These are phyloP conservation scores for Galeopsomyia nigrocyanea DNA, from an alignment of 2,888 invertebrate genomes.

Conservation along the genomic window DNA sequence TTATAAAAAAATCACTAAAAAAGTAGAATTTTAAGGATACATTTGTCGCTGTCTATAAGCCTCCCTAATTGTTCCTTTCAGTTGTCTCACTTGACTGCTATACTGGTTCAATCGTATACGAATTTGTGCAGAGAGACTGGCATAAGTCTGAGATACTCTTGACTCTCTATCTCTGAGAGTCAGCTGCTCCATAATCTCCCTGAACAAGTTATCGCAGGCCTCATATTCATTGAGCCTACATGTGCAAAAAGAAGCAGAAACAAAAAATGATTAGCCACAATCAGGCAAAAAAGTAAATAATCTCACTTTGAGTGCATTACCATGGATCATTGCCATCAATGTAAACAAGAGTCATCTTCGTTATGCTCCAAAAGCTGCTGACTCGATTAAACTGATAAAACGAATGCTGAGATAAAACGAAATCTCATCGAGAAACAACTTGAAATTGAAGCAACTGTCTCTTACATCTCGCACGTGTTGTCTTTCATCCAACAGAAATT, in stretches of 20 bases:
- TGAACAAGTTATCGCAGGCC: conserved; percentile 75
- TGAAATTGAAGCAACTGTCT: background rate
- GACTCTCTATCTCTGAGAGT: conserved; percentile 72
- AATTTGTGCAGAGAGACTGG: conserved; percentile 73
- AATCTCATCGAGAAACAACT: background rate
- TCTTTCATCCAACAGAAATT: no score
- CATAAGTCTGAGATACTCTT: conserved; percentile 72
- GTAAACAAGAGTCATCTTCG: conserved; percentile 64
- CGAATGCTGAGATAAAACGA: conserved; percentile 10
- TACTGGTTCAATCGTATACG: conserved; percentile 76
- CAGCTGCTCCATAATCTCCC: conserved; percentile 76
- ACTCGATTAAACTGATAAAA: conserved; percentile 13
- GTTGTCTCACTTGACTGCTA: conserved; percentile 73
- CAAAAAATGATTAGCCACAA: conserved; percentile 11
- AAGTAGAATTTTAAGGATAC: conserved; percentile 59
- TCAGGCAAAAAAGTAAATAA: conserved; percentile 18
- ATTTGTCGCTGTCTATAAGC: conserved; percentile 68
- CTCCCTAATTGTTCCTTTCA: conserved; percentile 73
- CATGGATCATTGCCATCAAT: conserved; percentile 65
- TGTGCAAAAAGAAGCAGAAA: conserved; percentile 15
- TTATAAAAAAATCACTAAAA: conserved; percentile 1
- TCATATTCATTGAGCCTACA: conserved; percentile 77
- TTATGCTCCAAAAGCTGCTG: conserved; percentile 1
- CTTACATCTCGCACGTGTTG: no score
- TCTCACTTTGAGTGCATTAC: conserved; percentile 51